A percentile compares a stretch with the other conserved stretches of the same genome.
These are phyloP conservation scores for Thinocorus orbignyianus DNA, from an alignment of 2,113 vertebrate genomes.

Conservation along the genomic window DNA sequence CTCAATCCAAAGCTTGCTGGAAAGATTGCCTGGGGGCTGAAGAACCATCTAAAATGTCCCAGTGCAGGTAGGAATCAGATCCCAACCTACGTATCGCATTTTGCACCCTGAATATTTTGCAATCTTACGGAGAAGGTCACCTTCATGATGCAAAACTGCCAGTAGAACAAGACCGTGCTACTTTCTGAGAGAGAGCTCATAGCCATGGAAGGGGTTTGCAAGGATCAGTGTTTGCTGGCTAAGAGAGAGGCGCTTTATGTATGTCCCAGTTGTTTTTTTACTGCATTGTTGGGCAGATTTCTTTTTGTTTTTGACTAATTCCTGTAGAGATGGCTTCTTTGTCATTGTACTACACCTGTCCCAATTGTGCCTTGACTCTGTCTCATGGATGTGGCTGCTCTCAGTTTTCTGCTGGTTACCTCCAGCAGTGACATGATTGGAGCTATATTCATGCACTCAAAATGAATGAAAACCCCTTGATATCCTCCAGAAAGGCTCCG, in stretches of 20 bases:
- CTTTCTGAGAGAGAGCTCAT: neutral
- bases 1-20: neutral
- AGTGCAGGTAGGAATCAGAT: neutral
- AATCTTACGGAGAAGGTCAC: neutral
- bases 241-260: fast-evolving
- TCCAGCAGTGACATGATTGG: fast-evolving
- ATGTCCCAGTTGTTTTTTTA: neutral
- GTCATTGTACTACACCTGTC: fast-evolving
- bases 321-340: neutral
- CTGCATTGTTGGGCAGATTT: neutral
- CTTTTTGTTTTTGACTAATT: neutral
- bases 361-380: neutral
- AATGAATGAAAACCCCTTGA: neutral
- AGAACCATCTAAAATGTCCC: neutral
- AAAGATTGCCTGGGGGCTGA: neutral
- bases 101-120: neutral
- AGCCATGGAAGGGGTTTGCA: neutral
- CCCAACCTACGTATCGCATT: neutral
- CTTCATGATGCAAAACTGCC: neutral
- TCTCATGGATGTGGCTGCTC: fast-evolving
- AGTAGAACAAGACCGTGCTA: neutral
- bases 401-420: neutral
- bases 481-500: neutral
- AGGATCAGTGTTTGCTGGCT: neutral
- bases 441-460: neutral